phyloP scores from a whole-genome alignment of 2,888 invertebrate species.

The Coronaproctus castanopsis region DNA sequence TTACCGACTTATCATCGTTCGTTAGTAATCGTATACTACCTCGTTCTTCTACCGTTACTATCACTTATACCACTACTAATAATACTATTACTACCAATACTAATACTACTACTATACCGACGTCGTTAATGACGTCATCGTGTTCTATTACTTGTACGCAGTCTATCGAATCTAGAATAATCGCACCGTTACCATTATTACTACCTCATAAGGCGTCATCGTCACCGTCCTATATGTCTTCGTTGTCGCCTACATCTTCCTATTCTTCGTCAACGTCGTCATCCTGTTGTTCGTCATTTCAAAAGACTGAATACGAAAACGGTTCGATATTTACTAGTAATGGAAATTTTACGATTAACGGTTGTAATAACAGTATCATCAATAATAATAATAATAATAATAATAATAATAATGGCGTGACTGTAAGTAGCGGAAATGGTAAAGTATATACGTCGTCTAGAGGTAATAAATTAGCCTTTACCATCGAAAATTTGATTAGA shows the following conservation, averaged over 20 bases:
- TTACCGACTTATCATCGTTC: no score
- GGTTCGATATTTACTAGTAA: background rate
- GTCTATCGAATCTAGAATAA: background rate
- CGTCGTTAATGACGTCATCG: no score
- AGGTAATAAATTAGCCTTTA: conserved; percentile 7
- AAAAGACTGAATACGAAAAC: background rate
- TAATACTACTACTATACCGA: no score
- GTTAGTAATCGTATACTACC: background rate
- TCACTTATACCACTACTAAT: no score
- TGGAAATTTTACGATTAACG: background rate
- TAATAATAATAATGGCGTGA: no score
- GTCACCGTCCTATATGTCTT: background rate
- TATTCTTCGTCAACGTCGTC: background rate
- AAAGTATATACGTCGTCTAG: conserved; percentile 8
- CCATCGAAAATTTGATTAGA: conserved; percentile 10
- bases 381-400: no score
- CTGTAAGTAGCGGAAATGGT: background rate
- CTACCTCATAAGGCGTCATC: background rate
- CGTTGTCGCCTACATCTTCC: background rate
- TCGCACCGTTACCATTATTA: background rate
- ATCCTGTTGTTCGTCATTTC: background rate
- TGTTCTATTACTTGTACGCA: no score
- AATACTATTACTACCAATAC: no score
- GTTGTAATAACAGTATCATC: no score
- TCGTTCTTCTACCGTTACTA: background rate